Evolutionary conservation across 2,797 vertebrate genomes (phyloP).

Genomic region (Ptychadena robeensis): DNA sequence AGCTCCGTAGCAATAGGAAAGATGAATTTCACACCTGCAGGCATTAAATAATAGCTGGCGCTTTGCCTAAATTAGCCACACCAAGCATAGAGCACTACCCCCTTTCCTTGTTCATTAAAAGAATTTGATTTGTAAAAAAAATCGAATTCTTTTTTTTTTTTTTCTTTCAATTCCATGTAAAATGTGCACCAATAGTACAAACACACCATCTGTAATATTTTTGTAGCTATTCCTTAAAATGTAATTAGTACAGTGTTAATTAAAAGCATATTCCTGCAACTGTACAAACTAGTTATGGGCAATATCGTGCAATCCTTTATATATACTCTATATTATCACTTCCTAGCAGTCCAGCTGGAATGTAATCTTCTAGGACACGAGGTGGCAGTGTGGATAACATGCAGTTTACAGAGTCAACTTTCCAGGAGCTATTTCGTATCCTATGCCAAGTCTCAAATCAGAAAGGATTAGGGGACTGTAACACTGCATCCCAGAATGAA

Average conservation of each 20-base stretch:
- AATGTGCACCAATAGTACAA: too few species aligned
- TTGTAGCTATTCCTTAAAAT: neutral
- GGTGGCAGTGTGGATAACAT: slow-evolving; percentile 27
- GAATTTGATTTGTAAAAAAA: too few species aligned
- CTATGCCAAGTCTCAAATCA: neutral
- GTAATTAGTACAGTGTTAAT: neutral
- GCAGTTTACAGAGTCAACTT: neutral
- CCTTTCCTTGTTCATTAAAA: too few species aligned
- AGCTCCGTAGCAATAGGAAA: too few species aligned
- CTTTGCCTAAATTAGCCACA: too few species aligned
- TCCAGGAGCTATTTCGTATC: neutral
- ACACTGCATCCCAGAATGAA: neutral
- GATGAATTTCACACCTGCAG: too few species aligned
- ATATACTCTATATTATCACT: neutral
- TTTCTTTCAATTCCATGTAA: too few species aligned
- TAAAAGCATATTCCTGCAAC: neutral
- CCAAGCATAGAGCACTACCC: too few species aligned
- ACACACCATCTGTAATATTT: neutral
- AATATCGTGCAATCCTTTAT: neutral
- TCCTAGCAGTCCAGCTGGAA: neutral
- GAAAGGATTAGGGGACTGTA: neutral
- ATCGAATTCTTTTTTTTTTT: too few species aligned
- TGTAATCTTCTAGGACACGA: neutral
- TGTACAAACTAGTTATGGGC: neutral
- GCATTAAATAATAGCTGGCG: too few species aligned